Evolutionary conservation across 2,113 vertebrate species (phyloP), one percentile per base, ranked within the genome.

Genomic region (Blennius ocellaris): DNA sequence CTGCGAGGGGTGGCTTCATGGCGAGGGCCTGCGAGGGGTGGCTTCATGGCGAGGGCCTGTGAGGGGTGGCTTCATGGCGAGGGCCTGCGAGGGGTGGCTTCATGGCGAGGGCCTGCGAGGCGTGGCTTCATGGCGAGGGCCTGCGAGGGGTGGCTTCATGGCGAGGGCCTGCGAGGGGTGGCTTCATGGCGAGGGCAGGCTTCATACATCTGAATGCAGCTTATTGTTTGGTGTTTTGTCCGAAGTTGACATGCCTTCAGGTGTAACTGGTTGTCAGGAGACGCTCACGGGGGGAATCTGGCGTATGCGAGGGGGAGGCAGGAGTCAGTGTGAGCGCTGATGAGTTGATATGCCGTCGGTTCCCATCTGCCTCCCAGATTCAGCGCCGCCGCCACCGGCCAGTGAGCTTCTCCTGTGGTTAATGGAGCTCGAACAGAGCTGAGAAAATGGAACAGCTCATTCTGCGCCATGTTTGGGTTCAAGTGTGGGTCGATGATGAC

Each of bases 341-440:
- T 43, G 67, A 73, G 73, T 67, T 49, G 7, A 73, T 69, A 74
- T 49, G 75, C 69, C 16, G 6, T 5, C 3, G 44, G 70, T 69
- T 75, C 15, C 15, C 15, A 51, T 11, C 52, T 80, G 76, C 50
- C 85, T 73, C 73, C 71, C 71, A 41, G 30, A 84, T 62, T 64
- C 52, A 43, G 73, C 76, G 14, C 14, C 21, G 45, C 86, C 72
- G 76, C 65, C 72, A 73, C 65, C 80, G 48, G 63, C 48, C 50
- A 36, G 55, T 66, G 71, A 74, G 39, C 48, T 78, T 81, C 70
- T 78, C 65, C 63, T 60, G 57, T 60, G 86, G 7, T 76, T 84
- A 86, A 87, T 89, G 89, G 82, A 68, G 80, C 86, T 30, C 73
- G 81, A 86, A 81, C 59, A 30, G 51, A 82, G 67, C 63, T 16